Evolutionary conservation across 53 echinoderm and acorn worm species (phyloP).

Genomic region (Crossaster papposus): DNA sequence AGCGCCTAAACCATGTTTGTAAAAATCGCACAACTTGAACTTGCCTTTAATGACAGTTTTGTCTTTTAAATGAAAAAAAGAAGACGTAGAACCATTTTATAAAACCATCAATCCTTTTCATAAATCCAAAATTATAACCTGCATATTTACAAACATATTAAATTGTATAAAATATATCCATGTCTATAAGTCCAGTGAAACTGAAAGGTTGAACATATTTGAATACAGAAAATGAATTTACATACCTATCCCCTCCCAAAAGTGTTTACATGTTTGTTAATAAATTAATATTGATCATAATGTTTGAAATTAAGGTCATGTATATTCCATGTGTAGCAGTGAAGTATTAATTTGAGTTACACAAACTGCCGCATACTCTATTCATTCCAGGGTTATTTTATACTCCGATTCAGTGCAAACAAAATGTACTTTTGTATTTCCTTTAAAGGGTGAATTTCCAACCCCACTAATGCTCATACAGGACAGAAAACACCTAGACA

Average conservation of each 20-base stretch:
- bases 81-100: background rate
- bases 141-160: background rate
- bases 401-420: slow-evolving; percentile 6
- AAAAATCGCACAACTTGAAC: background rate
- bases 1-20: background rate
- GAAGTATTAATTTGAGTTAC: background rate
- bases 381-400: slow-evolving; percentile 51
- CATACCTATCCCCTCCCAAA: background rate
- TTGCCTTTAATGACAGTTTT: background rate
- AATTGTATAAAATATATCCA: background rate
- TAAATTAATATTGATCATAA: background rate
- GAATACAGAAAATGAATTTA: background rate
- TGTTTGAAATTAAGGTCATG: slow-evolving; percentile 14
- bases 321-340: slow-evolving; percentile 56
- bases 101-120: background rate
- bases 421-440: slow-evolving; percentile 13
- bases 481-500: background rate
- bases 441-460: background rate
- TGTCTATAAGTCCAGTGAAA: background rate
- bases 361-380: slow-evolving; percentile 33
- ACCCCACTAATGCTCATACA: background rate
- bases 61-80: background rate
- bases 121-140: background rate
- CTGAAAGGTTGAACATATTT: background rate
- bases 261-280: background rate